These are phyloP conservation scores for Cheilosia scutellata DNA, from an alignment of 2,888 invertebrate genomes.

Conservation along the genomic window DNA sequence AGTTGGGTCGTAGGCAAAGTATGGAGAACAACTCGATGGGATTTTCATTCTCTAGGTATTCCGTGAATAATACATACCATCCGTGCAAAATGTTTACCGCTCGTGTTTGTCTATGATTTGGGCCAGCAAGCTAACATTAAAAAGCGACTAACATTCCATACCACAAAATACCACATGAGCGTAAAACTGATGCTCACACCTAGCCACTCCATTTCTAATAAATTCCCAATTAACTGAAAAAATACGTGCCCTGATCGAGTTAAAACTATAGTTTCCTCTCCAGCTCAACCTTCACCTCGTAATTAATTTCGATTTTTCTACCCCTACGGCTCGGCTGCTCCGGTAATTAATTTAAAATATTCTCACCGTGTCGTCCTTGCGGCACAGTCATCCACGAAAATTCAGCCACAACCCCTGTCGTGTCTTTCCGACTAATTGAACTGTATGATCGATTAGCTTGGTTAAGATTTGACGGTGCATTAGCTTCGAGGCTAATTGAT, in stretches of 20 bases:
- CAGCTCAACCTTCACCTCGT: neutral
- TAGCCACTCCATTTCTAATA: too few relatives aligned
- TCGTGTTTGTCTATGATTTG: too few relatives aligned
- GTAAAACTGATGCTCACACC: too few relatives aligned
- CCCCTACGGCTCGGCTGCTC: neutral
- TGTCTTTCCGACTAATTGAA: slow-evolving; percentile 37
- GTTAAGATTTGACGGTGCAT: slow-evolving; percentile 45
- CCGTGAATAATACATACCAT: too few relatives aligned
- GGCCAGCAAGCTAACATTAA: too few relatives aligned
- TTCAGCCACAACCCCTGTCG: neutral
- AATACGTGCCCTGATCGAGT: neutral
- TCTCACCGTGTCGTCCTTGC: slow-evolving; percentile 8
- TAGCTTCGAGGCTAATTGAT: slow-evolving; percentile 54
- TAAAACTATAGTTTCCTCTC: neutral
- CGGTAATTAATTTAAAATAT: slow-evolving; percentile 29
- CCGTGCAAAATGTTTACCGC: too few relatives aligned
- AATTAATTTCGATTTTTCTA: slow-evolving; percentile 20
- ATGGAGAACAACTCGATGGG: too few relatives aligned
- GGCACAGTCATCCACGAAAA: neutral
- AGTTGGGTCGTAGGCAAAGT: too few relatives aligned
- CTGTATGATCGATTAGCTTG: slow-evolving; percentile 36
- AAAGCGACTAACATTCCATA: too few relatives aligned
- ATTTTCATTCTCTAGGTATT: too few relatives aligned
- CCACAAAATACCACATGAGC: too few relatives aligned
- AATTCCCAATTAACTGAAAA: too few relatives aligned